Evolutionary conservation across 2,888 invertebrate species (phyloP), one percentile per base, ranked within the genome.

Genomic region (Xylota segnis): DNA sequence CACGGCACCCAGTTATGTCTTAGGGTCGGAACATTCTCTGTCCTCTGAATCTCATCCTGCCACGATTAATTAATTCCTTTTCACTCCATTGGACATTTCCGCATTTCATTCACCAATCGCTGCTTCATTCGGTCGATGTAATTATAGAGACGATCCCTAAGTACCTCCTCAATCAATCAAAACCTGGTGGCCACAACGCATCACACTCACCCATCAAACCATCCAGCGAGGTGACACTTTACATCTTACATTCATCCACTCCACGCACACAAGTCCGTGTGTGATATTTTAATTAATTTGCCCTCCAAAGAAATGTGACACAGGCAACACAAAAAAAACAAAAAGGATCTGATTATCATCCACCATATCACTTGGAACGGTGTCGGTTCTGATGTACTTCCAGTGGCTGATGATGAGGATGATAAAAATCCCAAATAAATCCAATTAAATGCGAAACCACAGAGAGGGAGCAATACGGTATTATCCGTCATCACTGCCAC

Each of bases 351-450:
- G 63, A 77, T 65, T 71, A 65, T 59, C 83, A 83, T 70, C 40
- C 71, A 29, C 37, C 71, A 70, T 65, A 54, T 66, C 70, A 58
- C 34, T 54, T 52, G 29, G 63, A 56, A 56, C 18, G 52, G 58
- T 78, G 66, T 78, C 78, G 68, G 43, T 54, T 74, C 78, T 56
- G 61, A 74, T 32, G 66, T 56, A 23, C 59, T 58, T 74, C 4
- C 32, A 14, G 59, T 3, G 7, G 52, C 29, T 59, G 68, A 61
- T 61, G 78, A 77, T 59, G 61, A 74, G 34, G 58, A 75, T 61
- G 82, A 86, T 76, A 86, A 82, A 86, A 86, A 76, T 81, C 82
- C 75, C 59, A 86, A 86, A 86, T 76, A 86, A 76, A 86, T 86
- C 86, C 86, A 86, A 86, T 86, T 86, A 86, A 77, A 76, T 27